Evolutionary conservation across 1,140 invertebrate species (phyloP).

Genomic region (Nasonia giraulti): DNA sequence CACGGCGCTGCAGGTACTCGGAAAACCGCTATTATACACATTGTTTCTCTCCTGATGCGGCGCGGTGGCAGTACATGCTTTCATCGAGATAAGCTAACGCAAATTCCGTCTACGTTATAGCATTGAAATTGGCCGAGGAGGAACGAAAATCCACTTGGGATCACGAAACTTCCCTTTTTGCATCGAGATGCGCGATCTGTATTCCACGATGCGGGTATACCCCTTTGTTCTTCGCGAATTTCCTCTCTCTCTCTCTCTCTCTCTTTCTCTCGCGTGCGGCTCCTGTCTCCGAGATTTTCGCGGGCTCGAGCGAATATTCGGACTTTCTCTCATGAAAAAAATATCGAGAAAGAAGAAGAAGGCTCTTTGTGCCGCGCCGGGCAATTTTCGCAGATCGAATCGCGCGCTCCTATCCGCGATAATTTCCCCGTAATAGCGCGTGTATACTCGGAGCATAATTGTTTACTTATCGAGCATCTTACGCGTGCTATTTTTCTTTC

Average conservation of each 20-base stretch:
- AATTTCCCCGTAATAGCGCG: neutral
- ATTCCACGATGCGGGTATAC: slow-evolving; percentile 57
- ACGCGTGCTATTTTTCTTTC: neutral
- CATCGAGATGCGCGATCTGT: neutral
- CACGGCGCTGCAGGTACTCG: no score
- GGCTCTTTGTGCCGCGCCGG: neutral
- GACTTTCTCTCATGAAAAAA: slow-evolving; percentile 41
- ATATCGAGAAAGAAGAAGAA: neutral
- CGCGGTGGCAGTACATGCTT: neutral
- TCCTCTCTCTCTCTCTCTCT: neutral
- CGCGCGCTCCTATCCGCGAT: neutral
- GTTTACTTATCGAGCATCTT: neutral
- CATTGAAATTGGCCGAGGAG: neutral
- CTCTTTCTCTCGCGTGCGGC: neutral
- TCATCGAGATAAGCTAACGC: neutral
- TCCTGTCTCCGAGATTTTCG: neutral
- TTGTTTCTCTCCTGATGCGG: no score
- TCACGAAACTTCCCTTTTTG: neutral
- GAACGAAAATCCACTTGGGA: neutral
- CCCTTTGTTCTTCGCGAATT: neutral
- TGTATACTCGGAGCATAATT: neutral
- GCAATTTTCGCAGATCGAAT: slow-evolving; percentile 34
- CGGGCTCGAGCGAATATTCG: neutral
- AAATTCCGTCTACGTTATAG: neutral
- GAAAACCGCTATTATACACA: no score